These are phyloP conservation scores for Clepsis dumicolana DNA, from an alignment of 2,888 invertebrate genomes.

Conservation along the genomic window DNA sequence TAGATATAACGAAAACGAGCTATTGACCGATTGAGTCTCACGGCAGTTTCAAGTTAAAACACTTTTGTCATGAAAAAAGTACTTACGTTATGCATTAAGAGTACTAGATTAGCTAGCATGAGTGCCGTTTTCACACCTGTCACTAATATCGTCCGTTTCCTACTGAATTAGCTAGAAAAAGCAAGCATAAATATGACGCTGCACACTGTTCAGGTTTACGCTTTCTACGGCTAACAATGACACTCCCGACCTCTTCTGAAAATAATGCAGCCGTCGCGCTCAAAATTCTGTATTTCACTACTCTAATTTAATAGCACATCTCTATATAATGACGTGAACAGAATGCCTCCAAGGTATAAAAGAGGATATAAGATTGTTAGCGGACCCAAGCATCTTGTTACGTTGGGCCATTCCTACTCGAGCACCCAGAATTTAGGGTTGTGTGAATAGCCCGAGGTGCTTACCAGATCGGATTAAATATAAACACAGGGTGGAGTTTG, in stretches of 20 bases:
- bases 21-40: no score
- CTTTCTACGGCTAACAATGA: neutral
- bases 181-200: no score
- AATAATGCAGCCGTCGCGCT: neutral
- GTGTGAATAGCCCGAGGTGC: slow-evolving; percentile 50
- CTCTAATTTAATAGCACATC: slow-evolving; percentile 20
- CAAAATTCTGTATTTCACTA: slow-evolving; percentile 2
- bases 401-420: slow-evolving; percentile 32
- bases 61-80: no score
- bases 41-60: no score
- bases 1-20: no score
- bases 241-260: neutral
- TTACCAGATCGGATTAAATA: slow-evolving; percentile 67
- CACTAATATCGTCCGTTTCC: no score
- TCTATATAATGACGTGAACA: slow-evolving; percentile 31
- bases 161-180: no score
- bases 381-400: slow-evolving; percentile 32
- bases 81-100: no score
- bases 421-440: slow-evolving; percentile 30
- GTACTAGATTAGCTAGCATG: no score
- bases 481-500: slow-evolving; percentile 63
- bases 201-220: no score
- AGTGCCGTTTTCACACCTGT: no score
- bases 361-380: slow-evolving; percentile 19
- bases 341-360: neutral